These are phyloP conservation scores for Salvelinus namaycush DNA, from an alignment of 2,113 vertebrate species.

Conservation along the genomic window DNA sequence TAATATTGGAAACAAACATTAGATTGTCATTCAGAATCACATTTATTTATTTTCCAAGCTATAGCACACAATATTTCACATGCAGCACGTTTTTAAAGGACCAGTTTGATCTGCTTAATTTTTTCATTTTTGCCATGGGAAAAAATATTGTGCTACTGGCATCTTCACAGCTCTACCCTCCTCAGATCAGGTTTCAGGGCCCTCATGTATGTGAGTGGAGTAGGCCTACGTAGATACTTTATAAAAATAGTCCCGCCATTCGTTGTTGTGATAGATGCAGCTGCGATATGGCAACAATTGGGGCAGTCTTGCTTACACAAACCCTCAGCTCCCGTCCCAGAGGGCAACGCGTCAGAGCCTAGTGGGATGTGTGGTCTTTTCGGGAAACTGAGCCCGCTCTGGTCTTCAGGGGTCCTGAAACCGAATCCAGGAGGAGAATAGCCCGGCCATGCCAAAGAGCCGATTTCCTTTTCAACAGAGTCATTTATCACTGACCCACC, in stretches of 20 bases:
- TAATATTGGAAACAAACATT: no score
- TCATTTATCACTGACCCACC: conserved; percentile 98
- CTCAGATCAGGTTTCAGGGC: conserved; percentile 57
- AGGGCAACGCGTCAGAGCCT: conserved; percentile 59
- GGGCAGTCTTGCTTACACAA: conserved; percentile 69
- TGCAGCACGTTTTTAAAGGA: no score
- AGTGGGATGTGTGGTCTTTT: conserved; percentile 74
- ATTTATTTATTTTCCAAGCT: no score
- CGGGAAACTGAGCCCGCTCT: conserved; percentile 84
- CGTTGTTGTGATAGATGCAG: conserved; percentile 73
- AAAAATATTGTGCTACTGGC: no score
- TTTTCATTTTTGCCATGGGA: no score
- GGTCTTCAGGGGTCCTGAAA: conserved; percentile 86
- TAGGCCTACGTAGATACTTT: conserved; percentile 24
- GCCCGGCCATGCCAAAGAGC: conserved; percentile 92
- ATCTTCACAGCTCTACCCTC: conserved; percentile 27
- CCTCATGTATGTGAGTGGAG: neutral
- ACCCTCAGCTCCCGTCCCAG: conserved; percentile 45
- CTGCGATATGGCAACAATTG: conserved; percentile 74
- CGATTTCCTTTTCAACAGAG: conserved; percentile 98
- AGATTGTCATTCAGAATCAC: no score
- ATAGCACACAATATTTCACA: no score
- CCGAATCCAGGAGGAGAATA: conserved; percentile 78
- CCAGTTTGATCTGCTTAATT: no score
- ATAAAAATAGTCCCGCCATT: conserved; percentile 69